Evolutionary conservation across 2,113 vertebrate genomes (phyloP).

Genomic region (Istiophorus platypterus): DNA sequence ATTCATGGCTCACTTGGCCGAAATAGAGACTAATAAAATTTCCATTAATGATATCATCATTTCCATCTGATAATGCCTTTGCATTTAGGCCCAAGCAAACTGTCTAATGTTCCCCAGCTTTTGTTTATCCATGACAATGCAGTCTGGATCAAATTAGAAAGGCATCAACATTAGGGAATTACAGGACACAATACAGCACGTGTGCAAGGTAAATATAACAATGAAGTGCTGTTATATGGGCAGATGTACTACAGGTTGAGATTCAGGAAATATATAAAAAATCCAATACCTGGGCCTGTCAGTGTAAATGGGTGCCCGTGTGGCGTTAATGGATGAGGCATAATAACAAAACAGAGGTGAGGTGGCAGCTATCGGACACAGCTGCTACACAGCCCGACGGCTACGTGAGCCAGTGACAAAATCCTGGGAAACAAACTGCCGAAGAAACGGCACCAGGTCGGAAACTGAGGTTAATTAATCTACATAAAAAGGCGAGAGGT

Average conservation of each 20-base stretch:
- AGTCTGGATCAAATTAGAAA: slow-evolving; percentile 29
- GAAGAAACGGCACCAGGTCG: slow-evolving; percentile 40
- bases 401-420: slow-evolving; percentile 61
- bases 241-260: background rate
- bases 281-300: background rate
- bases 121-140: slow-evolving; percentile 27
- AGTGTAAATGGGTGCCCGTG: background rate
- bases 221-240: background rate
- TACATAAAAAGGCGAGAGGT: slow-evolving; percentile 11
- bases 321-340: background rate
- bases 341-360: slow-evolving; percentile 50
- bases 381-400: slow-evolving; percentile 29
- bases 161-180: background rate
- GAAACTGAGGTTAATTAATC: slow-evolving; percentile 48
- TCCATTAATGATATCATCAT: slow-evolving; percentile 65
- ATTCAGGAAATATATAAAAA: background rate
- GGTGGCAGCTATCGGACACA: slow-evolving; percentile 40
- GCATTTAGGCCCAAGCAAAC: slow-evolving; percentile 35
- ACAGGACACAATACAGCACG: background rate
- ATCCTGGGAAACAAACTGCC: slow-evolving; percentile 64
- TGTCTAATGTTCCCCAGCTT: slow-evolving; percentile 7
- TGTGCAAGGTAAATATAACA: slow-evolving; percentile 14
- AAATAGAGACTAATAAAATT: slow-evolving; percentile 53
- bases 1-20: slow-evolving; percentile 32
- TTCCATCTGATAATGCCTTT: slow-evolving; percentile 43